Conservation (phyloP, 2,797 vertebrate genomes). For the Gadopsis marmoratus region DNA sequence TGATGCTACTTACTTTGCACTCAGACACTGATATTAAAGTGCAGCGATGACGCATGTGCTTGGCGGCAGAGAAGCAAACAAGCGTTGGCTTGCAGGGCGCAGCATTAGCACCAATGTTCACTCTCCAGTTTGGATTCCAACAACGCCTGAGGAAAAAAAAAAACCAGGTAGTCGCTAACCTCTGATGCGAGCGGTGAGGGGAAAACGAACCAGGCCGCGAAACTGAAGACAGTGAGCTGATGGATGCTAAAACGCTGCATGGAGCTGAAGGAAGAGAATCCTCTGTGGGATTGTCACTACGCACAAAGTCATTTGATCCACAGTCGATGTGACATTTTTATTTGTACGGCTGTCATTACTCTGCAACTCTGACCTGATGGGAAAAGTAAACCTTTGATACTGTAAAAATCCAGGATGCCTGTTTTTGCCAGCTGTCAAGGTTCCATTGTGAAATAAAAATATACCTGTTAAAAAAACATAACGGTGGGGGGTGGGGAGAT, state of each 20-base stretch:
- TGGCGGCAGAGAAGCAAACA: background rate
- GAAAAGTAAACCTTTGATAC: no score
- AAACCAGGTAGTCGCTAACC: background rate
- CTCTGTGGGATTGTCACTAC: background rate
- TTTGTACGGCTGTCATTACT: background rate
- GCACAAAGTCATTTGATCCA: background rate
- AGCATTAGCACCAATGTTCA: background rate
- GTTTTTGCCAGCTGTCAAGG: background rate
- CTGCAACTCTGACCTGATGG: background rate
- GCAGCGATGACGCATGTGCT: background rate
- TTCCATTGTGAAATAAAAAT: background rate
- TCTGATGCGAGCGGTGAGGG: no score
- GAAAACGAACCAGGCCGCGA: no score
- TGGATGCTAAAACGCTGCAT: background rate
- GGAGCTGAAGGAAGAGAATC: background rate
- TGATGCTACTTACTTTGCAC: background rate
- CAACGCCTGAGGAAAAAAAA: background rate
- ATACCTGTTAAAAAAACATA: background rate
- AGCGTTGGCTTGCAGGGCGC: background rate
- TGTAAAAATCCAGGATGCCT: no score
- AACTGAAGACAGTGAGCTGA: background rate
- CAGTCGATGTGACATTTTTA: background rate
- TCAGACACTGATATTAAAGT: constrained; percentile 1
- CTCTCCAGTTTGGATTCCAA: background rate
- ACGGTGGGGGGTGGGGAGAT: no score